Evolutionary conservation across 1,140 invertebrate species (phyloP).

Genomic region (Leptestheria dahalacensis): DNA sequence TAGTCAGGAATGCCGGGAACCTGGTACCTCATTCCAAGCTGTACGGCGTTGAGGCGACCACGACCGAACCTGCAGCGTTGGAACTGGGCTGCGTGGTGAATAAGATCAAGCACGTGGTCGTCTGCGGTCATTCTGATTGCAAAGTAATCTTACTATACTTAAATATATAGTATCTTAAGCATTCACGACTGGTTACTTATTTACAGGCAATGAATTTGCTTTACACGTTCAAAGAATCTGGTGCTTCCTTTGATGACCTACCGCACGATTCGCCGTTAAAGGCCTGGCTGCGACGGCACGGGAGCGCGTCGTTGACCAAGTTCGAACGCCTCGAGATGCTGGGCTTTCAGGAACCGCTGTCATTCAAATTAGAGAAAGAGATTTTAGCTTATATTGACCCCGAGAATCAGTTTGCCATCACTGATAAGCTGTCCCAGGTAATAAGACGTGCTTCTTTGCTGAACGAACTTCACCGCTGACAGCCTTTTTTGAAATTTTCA

Average conservation of each 20-base stretch:
- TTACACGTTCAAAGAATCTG: constrained; percentile 60
- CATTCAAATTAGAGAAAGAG: constrained; percentile 71
- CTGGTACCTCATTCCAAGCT: constrained; percentile 77
- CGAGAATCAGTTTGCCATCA: constrained; percentile 69
- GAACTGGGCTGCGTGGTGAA: constrained; percentile 89
- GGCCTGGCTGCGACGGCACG: constrained; percentile 82
- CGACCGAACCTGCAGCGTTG: constrained; percentile 84
- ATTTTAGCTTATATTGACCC: constrained; percentile 90
- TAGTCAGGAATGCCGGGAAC: constrained; percentile 88
- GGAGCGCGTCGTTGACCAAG: constrained; percentile 59
- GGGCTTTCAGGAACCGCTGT: constrained; percentile 53
- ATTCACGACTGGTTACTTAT: constrained; percentile 7
- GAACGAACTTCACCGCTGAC: background rate
- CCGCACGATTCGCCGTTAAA: constrained; percentile 69
- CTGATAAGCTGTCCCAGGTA: constrained; percentile 87
- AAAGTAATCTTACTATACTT: constrained; percentile 39
- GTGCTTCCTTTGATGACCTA: constrained; percentile 55
- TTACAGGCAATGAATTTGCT: constrained; percentile 75
- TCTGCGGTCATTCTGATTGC: constrained; percentile 93
- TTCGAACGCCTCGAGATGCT: constrained; percentile 55
- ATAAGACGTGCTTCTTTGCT: constrained; percentile 17
- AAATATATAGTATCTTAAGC: background rate
- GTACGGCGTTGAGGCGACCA: constrained; percentile 68
- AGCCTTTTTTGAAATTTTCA: constrained; percentile 28
- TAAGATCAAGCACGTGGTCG: constrained; percentile 80